Evolutionary conservation across 1,140 invertebrate species (phyloP).

Genomic region (Megalopta genalis): DNA sequence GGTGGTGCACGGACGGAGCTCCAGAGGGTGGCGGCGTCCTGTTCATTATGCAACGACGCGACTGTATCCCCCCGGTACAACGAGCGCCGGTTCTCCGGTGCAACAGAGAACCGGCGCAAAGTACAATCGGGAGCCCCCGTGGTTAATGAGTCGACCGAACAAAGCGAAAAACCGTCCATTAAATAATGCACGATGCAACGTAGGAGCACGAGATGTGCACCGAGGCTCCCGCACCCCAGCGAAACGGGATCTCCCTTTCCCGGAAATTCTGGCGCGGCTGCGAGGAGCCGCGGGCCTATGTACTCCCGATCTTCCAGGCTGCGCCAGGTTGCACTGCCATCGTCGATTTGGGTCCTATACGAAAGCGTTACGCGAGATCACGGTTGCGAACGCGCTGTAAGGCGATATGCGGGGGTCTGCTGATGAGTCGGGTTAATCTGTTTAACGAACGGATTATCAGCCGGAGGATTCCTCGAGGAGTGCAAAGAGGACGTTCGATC

Average conservation of each 20-base stretch:
- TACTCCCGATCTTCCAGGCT: not conserved
- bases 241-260: slow-evolving; percentile 54
- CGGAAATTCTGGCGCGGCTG: slow-evolving; percentile 44
- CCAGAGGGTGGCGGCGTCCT: slow-evolving; percentile 66
- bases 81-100: slow-evolving; percentile 64
- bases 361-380: no score
- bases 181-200: slow-evolving; percentile 77
- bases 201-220: slow-evolving; percentile 48
- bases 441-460: no score
- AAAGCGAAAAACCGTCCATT: slow-evolving; percentile 77
- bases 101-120: slow-evolving; percentile 68
- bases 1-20: slow-evolving; percentile 45
- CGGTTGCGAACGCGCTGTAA: no score
- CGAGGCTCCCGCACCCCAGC: not conserved
- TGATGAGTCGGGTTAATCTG: no score
- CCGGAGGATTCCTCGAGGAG: no score
- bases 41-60: slow-evolving; percentile 76
- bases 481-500: no score
- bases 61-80: slow-evolving; percentile 63
- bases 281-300: slow-evolving; percentile 28
- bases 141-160: slow-evolving; percentile 76
- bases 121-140: slow-evolving; percentile 73
- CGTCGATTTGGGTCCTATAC: no score
- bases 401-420: no score
- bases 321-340: no score